phyloP scores from a whole-genome alignment of 2,113 vertebrate species.

The Pygoscelis antarcticus region DNA sequence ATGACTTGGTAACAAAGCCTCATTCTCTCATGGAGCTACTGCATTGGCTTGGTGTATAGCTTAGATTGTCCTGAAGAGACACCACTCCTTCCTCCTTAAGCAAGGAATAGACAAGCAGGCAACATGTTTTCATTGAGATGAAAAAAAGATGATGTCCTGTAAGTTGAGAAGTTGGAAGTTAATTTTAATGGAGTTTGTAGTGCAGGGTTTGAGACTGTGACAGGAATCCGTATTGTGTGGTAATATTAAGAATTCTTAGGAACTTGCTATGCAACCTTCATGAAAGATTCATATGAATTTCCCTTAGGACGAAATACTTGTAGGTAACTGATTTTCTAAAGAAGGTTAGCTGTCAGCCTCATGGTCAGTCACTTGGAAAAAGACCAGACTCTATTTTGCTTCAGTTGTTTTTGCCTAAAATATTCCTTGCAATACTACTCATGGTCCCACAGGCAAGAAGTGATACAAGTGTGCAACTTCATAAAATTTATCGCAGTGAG shows the following conservation, averaged over 20 bases:
- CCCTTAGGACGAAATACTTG: neutral
- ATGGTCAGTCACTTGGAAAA: conserved; percentile 7
- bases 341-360: neutral
- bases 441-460: neutral
- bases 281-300: conserved; percentile 17
- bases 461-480: neutral
- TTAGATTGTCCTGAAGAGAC: neutral
- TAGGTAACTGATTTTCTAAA: neutral
- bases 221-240: neutral
- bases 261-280: neutral
- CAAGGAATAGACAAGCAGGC: neutral
- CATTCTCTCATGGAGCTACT: neutral
- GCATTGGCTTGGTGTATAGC: neutral
- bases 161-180: neutral
- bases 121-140: neutral
- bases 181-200: neutral
- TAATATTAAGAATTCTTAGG: neutral
- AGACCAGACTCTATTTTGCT: neutral
- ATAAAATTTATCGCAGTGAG: neutral
- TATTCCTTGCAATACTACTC: neutral
- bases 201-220: neutral
- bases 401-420: neutral
- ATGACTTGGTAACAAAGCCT: neutral
- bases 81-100: neutral
- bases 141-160: neutral